Base-by-base conservation (phyloP, 2,113 vertebrate species). In the Carettochelys insculpta region DNA sequence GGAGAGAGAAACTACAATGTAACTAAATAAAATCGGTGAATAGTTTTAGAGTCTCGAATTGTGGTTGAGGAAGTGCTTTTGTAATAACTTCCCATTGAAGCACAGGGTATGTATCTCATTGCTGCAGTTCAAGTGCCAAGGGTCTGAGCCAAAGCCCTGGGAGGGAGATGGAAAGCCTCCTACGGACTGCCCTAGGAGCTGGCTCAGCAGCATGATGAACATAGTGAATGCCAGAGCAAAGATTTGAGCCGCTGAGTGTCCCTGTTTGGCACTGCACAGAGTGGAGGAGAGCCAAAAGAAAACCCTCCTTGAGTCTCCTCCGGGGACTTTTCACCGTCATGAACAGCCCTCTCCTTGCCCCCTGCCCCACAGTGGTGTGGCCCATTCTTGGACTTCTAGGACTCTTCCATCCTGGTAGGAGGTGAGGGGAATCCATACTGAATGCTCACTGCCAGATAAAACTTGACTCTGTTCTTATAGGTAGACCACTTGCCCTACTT, bases 121-220 rank as follows among this genome's bases (percentile, higher is more conserved):
- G 48, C 61, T 83, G 27, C 10, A 54, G 51, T n/a, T 22, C 82
- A 1, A 3, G 38, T 20, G 7, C 48, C 51, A 75, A 43, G 65
- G 61, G 19, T 8, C 24, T 76, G 38, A 50, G 47, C 83, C 5
- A 1, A 50, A 68, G 79, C 61, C 20, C 75, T 14, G 50, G 8
- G 0, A 1, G 48, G 24, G 61, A 45, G 48, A 41, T 1, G 16
- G 79, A 29, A 16, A 20, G 29, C 29, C 51, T 45, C 54, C 85
- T 31, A 10, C 9, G 41, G 38, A 38, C 12, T 31, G 80, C 5
- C 29, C 19, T 31, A 47, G 79, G 78, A 11, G n/a, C 10, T 1
- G 0, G 2, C 2, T 38, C 73, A 20, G n/a, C 29, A 16, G 3
- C 19, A 20, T 38, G 24, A n/a, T 4, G 48, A 68, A 11, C 8